A percentile compares a stretch with the other conserved stretches of the same genome.
These are phyloP conservation scores for Odocoileus hemionus DNA, from an alignment of 2,113 vertebrate species.

Conservation along the genomic window DNA sequence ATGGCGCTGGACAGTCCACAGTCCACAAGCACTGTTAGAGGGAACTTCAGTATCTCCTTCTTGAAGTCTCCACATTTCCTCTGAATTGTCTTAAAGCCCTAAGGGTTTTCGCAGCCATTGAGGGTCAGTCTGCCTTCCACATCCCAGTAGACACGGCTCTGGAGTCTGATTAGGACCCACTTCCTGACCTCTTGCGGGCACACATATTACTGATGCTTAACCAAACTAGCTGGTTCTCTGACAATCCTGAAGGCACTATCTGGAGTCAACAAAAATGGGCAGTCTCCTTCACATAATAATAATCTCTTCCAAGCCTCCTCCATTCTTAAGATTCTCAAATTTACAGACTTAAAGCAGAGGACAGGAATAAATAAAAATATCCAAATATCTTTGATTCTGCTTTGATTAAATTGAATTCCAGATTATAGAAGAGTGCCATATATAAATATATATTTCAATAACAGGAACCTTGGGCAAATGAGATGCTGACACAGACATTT, in stretches of 20 bases:
- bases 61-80: neutral
- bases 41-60: neutral
- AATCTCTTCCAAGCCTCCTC: neutral
- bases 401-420: neutral
- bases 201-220: neutral
- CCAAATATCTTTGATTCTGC: neutral
- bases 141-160: neutral
- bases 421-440: neutral
- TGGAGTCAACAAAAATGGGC: neutral
- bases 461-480: neutral
- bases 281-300: neutral
- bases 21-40: neutral
- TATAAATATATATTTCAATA: neutral
- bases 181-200: neutral
- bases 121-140: neutral
- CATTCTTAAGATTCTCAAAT: neutral
- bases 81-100: neutral
- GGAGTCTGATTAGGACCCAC: neutral
- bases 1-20: neutral
- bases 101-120: neutral
- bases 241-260: neutral
- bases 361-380: neutral
- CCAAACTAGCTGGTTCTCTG: neutral
- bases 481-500: neutral
- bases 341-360: neutral